phyloP scores from a whole-genome alignment of 2,797 vertebrate genomes.

The Pseudochirops corinnae region DNA sequence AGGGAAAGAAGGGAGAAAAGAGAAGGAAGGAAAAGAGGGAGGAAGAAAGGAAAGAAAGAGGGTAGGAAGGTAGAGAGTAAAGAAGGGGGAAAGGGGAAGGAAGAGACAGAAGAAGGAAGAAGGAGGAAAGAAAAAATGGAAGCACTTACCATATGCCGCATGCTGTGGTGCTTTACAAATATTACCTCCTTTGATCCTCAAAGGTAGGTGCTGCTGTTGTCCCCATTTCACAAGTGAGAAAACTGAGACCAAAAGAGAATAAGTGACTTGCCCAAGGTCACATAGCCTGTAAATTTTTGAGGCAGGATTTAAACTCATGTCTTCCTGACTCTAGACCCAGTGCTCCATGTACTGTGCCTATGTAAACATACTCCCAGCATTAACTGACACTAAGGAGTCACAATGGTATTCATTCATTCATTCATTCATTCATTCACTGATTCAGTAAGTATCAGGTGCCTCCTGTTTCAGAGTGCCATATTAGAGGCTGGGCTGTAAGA shows the following conservation, averaged over 20 bases:
- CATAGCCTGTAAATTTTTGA: background rate
- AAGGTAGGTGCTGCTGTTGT: background rate
- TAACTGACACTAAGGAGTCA: background rate
- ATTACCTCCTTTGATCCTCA: background rate
- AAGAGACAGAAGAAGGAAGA: too few relatives aligned
- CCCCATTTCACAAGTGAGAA: background rate
- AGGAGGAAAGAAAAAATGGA: background rate
- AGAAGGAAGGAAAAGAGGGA: too few relatives aligned
- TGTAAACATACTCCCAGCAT: background rate
- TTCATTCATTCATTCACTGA: background rate
- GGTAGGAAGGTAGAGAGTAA: too few relatives aligned
- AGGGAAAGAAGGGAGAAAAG: too few relatives aligned
- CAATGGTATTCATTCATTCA: background rate
- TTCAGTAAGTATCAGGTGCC: background rate
- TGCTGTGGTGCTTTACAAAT: background rate
- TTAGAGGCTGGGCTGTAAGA: background rate
- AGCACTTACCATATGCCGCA: background rate
- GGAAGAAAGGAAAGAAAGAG: background rate
- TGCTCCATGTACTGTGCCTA: background rate
- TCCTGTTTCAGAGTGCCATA: background rate
- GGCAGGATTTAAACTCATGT: background rate
- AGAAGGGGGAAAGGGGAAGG: accelerated
- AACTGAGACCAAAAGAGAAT: background rate
- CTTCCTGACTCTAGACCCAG: background rate
- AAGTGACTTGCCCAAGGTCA: background rate